phyloP scores from a whole-genome alignment of 2,113 vertebrate genomes.

The Colaptes auratus region DNA sequence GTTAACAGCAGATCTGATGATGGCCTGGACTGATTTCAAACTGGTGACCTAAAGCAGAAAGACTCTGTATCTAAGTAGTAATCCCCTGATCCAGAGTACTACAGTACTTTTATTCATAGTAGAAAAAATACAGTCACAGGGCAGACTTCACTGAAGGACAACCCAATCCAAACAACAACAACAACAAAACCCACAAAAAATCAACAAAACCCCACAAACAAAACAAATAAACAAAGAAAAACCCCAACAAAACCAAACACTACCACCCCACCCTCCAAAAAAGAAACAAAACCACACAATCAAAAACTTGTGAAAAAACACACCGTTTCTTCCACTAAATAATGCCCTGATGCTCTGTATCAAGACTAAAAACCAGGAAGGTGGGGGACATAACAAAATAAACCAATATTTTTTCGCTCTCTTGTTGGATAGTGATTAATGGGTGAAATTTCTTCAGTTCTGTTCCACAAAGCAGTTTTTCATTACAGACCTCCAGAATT shows the following conservation, averaged over 20 bases:
- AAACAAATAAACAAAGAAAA: too few relatives aligned
- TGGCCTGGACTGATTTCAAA: conserved; percentile 36
- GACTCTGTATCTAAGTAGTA: conserved; percentile 46
- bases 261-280: neutral
- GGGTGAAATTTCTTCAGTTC: neutral
- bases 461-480: conserved; percentile 11
- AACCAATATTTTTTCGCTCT: neutral
- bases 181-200: neutral
- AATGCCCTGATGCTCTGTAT: neutral
- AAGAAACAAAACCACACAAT: neutral
- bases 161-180: neutral
- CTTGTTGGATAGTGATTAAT: neutral
- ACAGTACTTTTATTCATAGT: conserved; percentile 24
- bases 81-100: neutral
- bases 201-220: neutral
- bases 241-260: neutral
- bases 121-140: neutral
- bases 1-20: conserved; percentile 30
- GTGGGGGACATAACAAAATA: accelerated
- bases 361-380: neutral
- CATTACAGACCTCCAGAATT: neutral
- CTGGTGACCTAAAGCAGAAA: conserved; percentile 38
- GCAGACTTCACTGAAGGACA: neutral
- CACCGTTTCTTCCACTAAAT: neutral
- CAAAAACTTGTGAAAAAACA: neutral